Percentiles rank a stretch among this genome's conserved stretches.
Evolutionary conservation across 1,140 invertebrate species (phyloP).

Genomic region (Leptinotarsa texana): DNA sequence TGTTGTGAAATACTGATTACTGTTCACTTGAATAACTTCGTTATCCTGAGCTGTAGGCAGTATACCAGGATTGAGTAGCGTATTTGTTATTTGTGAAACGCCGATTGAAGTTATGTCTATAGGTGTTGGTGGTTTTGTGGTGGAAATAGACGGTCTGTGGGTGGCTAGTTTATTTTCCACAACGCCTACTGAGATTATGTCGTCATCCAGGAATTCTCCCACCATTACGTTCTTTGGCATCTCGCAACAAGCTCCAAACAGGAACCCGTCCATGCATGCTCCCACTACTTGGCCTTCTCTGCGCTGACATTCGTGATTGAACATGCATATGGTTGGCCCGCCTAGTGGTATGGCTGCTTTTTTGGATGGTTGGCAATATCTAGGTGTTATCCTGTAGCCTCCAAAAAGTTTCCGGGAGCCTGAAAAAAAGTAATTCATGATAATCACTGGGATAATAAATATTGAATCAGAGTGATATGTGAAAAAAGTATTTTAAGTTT

Average conservation of each 20-base stretch:
- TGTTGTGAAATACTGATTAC: slow-evolving; percentile 50
- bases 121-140: slow-evolving; percentile 34
- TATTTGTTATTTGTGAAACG: slow-evolving; percentile 60
- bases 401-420: slow-evolving; percentile 78
- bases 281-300: slow-evolving; percentile 82
- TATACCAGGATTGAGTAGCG: slow-evolving; percentile 53
- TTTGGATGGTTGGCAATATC: slow-evolving; percentile 67
- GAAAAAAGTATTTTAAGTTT: too few species aligned
- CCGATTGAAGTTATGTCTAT: slow-evolving; percentile 51
- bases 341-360: slow-evolving; percentile 54
- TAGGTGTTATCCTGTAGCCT: slow-evolving; percentile 81
- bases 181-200: slow-evolving; percentile 46
- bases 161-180: slow-evolving; percentile 40
- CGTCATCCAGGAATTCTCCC: slow-evolving; percentile 51
- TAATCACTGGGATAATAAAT: too few species aligned
- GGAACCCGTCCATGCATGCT: slow-evolving; percentile 87
- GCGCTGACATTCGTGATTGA: slow-evolving; percentile 86
- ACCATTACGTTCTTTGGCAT: slow-evolving; percentile 58
- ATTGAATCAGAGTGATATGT: too few species aligned
- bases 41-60: slow-evolving; percentile 51
- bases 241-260: slow-evolving; percentile 89
- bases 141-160: slow-evolving; percentile 10
- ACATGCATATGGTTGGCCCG: slow-evolving; percentile 88
- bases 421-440: slow-evolving; percentile 56
- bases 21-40: slow-evolving; percentile 48